Base-by-base conservation (phyloP, 2,888 invertebrate species). In the Stictocephala bisonia region DNA sequence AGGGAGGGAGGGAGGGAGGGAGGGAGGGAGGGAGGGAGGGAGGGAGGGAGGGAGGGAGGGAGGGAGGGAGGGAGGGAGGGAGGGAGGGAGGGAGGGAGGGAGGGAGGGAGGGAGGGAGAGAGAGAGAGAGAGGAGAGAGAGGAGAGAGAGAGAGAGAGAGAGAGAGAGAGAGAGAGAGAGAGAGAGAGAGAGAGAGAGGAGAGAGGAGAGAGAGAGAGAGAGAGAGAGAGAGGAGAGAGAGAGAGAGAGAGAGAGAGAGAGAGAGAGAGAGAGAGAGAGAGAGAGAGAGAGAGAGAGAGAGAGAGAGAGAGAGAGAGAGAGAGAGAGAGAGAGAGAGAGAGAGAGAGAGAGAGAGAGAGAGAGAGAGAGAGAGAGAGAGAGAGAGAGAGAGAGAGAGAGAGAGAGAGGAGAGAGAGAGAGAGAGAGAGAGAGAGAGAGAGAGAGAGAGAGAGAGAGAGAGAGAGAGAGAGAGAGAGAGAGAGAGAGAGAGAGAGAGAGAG, bases 141-240 rank as follows among this genome's bases (percentile, higher is more conserved):
- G 20, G 31, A 60, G 35, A 31, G 35, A 60, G 60, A 31, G 27
- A 31, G 20, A 18, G 31, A 31, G 24, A 24, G n/a, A 24, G n/a
- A 27, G 22, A 24, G 24, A 13, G 58, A 48, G 48, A 48, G 48
- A 48, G 48, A 48, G 48, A 48, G 48, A 48, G 48, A 48, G 48
- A 48, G 48, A 48, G 48, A 48, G 48, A 48, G 48, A 48, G 48
- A 48, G 48, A 58, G n/a, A 26, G 58, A 27, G 60, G 35, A 18
- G 18, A 20, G 35, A 20, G 20, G 35, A 9, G 35, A 31, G 60
- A 15, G 31, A 18, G n/a, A 64, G 29, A 20, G 31, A 31, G 31
- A 64, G 35, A 64, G 35, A 3, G 2, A 29, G 29, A 60, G 11
- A 20, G 20, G 44, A 44, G 20, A 20, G 11, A 44, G 20, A 3